phyloP scores from a whole-genome alignment of 2,797 vertebrate genomes.

The Triplophysa yarkandensis region DNA sequence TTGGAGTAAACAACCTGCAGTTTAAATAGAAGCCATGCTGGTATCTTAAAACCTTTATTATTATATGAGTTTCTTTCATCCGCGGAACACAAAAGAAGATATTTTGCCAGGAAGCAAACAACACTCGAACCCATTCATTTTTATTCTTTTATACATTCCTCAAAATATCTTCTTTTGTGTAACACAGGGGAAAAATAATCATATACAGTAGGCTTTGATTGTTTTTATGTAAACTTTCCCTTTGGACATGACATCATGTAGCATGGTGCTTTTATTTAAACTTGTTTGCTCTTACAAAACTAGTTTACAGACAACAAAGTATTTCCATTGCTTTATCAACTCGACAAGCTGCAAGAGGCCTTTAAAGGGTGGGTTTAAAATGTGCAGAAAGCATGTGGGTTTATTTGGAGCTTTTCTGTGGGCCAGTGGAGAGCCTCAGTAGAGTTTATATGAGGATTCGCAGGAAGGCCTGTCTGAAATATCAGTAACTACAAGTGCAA shows the following conservation, averaged over 20 bases:
- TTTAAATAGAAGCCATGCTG: background rate
- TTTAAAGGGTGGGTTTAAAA: constrained; percentile 45
- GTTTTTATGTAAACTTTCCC: too few relatives aligned
- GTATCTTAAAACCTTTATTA: background rate
- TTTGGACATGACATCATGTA: background rate
- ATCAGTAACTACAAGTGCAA: constrained; percentile 65
- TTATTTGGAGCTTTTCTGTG: constrained; percentile 67
- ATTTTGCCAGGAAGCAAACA: too few relatives aligned
- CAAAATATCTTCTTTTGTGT: too few relatives aligned
- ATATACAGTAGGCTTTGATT: too few relatives aligned
- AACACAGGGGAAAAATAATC: too few relatives aligned
- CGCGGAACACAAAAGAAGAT: too few relatives aligned
- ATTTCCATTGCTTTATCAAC: background rate
- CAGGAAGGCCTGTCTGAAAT: constrained; percentile 63
- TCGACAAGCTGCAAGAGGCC: background rate
- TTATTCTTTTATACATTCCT: too few relatives aligned
- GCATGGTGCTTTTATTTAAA: background rate
- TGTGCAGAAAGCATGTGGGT: constrained; percentile 50
- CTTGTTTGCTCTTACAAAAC: background rate
- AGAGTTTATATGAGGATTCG: constrained; percentile 36
- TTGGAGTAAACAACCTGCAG: too few relatives aligned
- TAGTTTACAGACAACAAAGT: background rate
- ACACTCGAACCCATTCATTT: too few relatives aligned
- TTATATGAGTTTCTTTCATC: too few relatives aligned
- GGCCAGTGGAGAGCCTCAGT: constrained; percentile 54